Base-by-base conservation (phyloP, 1,140 invertebrate genomes). In the Lordiphosa stackelbergi region DNA sequence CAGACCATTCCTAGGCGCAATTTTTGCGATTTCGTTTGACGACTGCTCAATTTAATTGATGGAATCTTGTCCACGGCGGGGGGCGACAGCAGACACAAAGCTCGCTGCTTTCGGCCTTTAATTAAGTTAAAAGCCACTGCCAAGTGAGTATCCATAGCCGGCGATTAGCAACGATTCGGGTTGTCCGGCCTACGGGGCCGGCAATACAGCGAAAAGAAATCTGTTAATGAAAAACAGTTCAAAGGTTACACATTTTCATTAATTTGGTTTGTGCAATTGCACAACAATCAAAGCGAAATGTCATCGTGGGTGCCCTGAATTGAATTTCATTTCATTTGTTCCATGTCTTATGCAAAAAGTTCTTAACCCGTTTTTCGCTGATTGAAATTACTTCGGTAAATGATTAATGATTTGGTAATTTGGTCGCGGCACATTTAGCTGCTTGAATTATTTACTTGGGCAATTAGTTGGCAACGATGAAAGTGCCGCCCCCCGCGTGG, bases 1-100 rank as follows among this genome's bases (percentile, higher is more conserved):
- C 28, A 31, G 28, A 31, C 28, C 28, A 8, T 31, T 31, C 28
- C 7, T 31, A 31, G 28, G 28, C 6, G 28, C 28, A 31, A 8
- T 31, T 31, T 31, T 3, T 31, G 28, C 6, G 6, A 8, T 31
- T 31, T 8, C 8, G 28, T 31, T 5, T 8, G 6, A 8, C 28
- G 28, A 8, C 28, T 31, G 28, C 28, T 75, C 61, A 71, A 75
- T 75, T 75, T 57, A 75, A 75, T 71, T 75, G 69, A 75, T 74
- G 49, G 59, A 69, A 65, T 65, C 51, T 55, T 45, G 73, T 69
- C 51, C 41, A 31, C 38, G 56, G 40, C 40, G 16, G 24, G 3
- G 22, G 36, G 11, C 6, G 7, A 31, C 28, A 37, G 28, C 19
- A 22, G 11, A 10, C 5, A 16, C 38, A 60, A 53, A 45, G 56